Evolutionary conservation across 30 jellyfish, hydroid and myxozoan genomes (phyloP), one percentile per base, ranked within the genome.

Genomic region (Hydractinia echinata): DNA sequence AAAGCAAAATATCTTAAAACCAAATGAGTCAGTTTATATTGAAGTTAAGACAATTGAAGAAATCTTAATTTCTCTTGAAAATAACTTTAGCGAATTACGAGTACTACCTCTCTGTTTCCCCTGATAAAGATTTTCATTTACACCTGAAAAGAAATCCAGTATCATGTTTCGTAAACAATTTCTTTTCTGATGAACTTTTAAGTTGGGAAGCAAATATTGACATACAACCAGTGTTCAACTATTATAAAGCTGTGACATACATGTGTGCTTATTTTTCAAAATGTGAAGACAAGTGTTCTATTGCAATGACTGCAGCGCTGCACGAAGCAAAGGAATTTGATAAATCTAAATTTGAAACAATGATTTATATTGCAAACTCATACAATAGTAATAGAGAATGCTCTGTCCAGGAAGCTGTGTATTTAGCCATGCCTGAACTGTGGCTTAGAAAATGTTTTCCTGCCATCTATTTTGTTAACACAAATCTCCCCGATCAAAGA

Each of bases 401-500:
- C 51, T 67, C 11, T 11, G 78, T 67, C 44, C 78, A 67, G 19
- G 78, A 67, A 67, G 78, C 78, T 10, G 78, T 21, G 11, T 73
- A 51, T 51, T 14, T 8, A 11, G 9, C 15, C 9, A 20, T 73
- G 77, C 82, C 76, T 18, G 82, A 73, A 49, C 21, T 73, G 15
- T 73, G 82, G 82, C 77, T 73, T 8, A 10, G 78, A 9, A 67
- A 67, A 48, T 9, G 19, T 56, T 76, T 20, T 9, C 85, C 85
- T 39, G 10, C 50, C 5, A 82, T 76, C 15, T 6, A 16, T 8
- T 76, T 76, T 76, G 85, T 56, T 6, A 76, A 56, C 54, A 76
- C 14, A 51, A 76, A 52, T 54, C 7, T 76, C 9, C 85, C 85
- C 55, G 85, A 53, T 16, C 18, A 76, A 10, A 50, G 85, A 6